Conservation (phyloP, 2,888 invertebrate species). For the Epicampocera succincta region DNA sequence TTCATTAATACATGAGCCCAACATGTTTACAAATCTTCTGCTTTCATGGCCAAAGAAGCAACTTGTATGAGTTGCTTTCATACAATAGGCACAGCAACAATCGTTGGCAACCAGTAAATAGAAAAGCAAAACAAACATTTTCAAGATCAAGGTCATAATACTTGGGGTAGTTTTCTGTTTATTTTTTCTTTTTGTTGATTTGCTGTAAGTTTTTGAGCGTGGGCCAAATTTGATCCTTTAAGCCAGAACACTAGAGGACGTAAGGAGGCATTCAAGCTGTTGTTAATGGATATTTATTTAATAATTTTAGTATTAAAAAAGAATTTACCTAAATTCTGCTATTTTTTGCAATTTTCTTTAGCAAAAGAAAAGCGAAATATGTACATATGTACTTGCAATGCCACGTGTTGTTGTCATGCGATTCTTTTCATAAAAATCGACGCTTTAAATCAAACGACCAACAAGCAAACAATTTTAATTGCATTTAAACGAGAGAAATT, state of each 20-base stretch:
- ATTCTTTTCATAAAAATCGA: too few relatives aligned
- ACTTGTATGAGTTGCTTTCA: slow-evolving; percentile 54
- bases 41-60: background rate
- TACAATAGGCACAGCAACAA: slow-evolving; percentile 3
- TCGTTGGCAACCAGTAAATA: slow-evolving; percentile 1
- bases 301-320: too few relatives aligned
- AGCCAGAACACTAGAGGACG: too few relatives aligned
- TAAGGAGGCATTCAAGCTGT: too few relatives aligned
- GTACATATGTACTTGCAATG: too few relatives aligned
- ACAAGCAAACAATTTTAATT: slow-evolving; percentile 6
- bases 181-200: background rate
- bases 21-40: background rate
- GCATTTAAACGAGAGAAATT: slow-evolving; percentile 10
- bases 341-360: too few relatives aligned
- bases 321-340: too few relatives aligned
- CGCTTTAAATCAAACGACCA: too few relatives aligned
- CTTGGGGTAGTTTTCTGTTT: background rate
- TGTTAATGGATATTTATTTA: too few relatives aligned
- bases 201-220: background rate
- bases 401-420: too few relatives aligned
- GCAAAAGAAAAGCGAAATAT: too few relatives aligned
- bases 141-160: slow-evolving; percentile 57
- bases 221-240: too few relatives aligned
- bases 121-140: background rate
- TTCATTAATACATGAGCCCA: slow-evolving; percentile 1